Percentiles rank a stretch among this genome's conserved stretches.
phyloP scores from a whole-genome alignment of 2,888 invertebrate species.

The Leptura quadrifasciata region DNA sequence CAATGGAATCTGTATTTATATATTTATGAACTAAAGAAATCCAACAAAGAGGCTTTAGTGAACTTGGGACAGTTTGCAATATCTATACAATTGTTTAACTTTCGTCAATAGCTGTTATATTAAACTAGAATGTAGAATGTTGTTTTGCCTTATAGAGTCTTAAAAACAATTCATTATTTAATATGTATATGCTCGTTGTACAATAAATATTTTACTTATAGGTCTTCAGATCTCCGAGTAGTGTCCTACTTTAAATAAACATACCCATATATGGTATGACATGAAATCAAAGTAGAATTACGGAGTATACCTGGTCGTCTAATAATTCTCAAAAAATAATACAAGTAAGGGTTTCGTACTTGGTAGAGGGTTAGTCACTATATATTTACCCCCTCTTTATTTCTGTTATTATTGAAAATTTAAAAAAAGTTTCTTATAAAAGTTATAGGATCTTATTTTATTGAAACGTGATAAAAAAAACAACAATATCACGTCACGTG shows the following conservation, averaged over 20 bases:
- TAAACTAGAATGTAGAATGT: slow-evolving; percentile 6
- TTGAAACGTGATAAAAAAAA: no score
- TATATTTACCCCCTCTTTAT: no score
- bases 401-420: no score
- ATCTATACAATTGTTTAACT: background rate
- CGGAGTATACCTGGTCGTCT: no score
- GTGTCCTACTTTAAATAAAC: slow-evolving; percentile 22
- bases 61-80: background rate
- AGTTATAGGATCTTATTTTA: no score
- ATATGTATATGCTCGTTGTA: slow-evolving; percentile 17
- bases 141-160: slow-evolving; percentile 18
- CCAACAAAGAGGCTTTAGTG: background rate
- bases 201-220: slow-evolving; percentile 27
- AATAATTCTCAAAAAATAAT: no score
- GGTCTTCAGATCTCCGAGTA: slow-evolving; percentile 22
- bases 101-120: background rate
- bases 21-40: no score
- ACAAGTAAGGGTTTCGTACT: no score
- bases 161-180: slow-evolving; percentile 23
- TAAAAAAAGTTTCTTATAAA: no score
- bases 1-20: no score
- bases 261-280: slow-evolving; percentile 16
- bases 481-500: no score
- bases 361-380: no score
- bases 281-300: background rate